Percentiles rank a stretch among this genome's conserved stretches.
Conservation (phyloP, 1,140 invertebrate genomes). For the Goniozus legneri region DNA sequence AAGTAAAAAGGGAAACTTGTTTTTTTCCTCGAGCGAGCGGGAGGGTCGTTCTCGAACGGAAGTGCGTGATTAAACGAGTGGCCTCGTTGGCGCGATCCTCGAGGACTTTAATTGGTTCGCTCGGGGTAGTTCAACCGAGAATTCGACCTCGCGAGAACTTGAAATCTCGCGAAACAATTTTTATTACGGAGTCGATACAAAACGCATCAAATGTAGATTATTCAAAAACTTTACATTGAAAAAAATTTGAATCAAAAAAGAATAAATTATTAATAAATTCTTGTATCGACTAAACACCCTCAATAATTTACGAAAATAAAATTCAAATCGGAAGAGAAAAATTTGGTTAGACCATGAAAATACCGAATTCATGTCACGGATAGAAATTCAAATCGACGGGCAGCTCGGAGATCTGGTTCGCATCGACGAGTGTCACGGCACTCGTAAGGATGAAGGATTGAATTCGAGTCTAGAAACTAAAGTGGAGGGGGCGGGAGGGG, state of each 20-base stretch:
- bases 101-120: not conserved
- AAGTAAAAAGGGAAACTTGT: too few relatives aligned
- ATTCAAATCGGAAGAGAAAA: not conserved
- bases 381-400: conserved; percentile 30
- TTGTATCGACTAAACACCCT: too few relatives aligned
- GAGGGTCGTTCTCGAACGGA: too few relatives aligned
- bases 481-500: conserved; percentile 17
- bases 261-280: too few relatives aligned
- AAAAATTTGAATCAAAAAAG: too few relatives aligned
- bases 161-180: not conserved
- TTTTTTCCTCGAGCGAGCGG: too few relatives aligned
- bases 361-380: not conserved
- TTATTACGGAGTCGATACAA: not conserved
- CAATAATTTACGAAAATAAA: not conserved
- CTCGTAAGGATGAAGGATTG: conserved; percentile 13
- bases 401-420: conserved; percentile 5
- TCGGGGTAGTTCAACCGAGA: not conserved
- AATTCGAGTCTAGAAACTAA: conserved; percentile 4
- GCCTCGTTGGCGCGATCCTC: too few relatives aligned
- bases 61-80: too few relatives aligned
- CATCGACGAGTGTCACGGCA: not conserved
- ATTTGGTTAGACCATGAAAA: not conserved
- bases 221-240: not conserved
- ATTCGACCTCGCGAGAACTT: not conserved
- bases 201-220: not conserved